phyloP scores from a whole-genome alignment of 2,113 vertebrate species.

The Mola mola region DNA sequence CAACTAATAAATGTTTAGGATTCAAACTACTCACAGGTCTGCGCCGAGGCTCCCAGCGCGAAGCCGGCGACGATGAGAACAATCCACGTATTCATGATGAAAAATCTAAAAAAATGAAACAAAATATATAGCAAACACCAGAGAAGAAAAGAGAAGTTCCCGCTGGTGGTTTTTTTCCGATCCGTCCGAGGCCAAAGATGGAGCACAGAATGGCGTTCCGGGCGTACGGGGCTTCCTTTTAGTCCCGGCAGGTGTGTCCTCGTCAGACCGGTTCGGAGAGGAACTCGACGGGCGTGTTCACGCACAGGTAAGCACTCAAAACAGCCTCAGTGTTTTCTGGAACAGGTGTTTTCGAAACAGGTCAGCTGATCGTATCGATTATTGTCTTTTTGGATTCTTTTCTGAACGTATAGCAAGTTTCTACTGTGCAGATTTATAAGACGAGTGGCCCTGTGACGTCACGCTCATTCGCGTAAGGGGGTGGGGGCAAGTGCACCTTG shows the following conservation, averaged over 20 bases:
- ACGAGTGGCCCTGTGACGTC: constrained; percentile 49
- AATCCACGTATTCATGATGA: constrained; percentile 68
- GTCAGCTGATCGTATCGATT: too few species aligned
- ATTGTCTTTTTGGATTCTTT: too few species aligned
- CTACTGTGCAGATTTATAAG: constrained; percentile 49
- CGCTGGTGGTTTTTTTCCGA: neutral
- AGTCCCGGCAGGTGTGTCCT: constrained; percentile 68
- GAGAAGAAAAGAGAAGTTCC: neutral
- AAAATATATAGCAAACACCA: too few species aligned
- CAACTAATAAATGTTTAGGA: too few species aligned
- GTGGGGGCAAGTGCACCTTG: constrained; percentile 19
- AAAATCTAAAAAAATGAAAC: neutral
- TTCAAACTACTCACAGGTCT: constrained; percentile 38
- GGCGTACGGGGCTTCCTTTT: constrained; percentile 3
- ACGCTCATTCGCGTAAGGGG: constrained; percentile 31
- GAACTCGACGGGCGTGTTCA: constrained; percentile 5
- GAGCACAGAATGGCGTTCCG: neutral
- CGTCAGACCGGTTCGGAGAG: constrained; percentile 72
- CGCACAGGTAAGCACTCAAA: neutral
- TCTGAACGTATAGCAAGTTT: neutral
- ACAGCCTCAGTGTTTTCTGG: constrained; percentile 8
- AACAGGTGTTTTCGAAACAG: neutral
- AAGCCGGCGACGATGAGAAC: constrained; percentile 50
- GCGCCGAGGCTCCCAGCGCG: constrained; percentile 47
- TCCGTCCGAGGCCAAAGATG: neutral